Percentiles rank a stretch among this genome's conserved stretches.
Evolutionary conservation across 2,797 vertebrate species (phyloP).

Genomic region (Acrocephalus scirpaceus): DNA sequence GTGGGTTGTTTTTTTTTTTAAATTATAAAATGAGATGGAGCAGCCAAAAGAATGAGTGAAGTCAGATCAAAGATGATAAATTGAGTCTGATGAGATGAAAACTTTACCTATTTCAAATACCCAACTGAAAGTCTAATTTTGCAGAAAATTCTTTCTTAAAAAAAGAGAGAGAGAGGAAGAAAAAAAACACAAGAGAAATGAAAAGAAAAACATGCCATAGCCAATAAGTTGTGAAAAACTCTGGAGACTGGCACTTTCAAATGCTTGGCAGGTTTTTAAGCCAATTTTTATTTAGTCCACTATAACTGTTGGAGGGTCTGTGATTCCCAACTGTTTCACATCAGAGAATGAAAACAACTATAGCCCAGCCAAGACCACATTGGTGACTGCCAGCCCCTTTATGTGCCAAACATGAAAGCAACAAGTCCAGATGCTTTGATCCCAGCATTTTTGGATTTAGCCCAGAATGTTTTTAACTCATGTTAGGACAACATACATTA

Average conservation of each 20-base stretch:
- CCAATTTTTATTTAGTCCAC: constrained; percentile 85
- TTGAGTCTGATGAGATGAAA: constrained; percentile 55
- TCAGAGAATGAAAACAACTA: constrained; percentile 85
- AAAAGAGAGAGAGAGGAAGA: not conserved
- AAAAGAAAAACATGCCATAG: constrained; percentile 74
- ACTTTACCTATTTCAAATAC: constrained; percentile 70
- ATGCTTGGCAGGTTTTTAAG: constrained; percentile 83
- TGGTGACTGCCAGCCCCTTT: constrained; percentile 84
- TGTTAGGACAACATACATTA: constrained; percentile 86
- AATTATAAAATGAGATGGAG: constrained; percentile 41
- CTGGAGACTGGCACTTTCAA: constrained; percentile 81
- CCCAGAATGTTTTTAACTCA: constrained; percentile 80
- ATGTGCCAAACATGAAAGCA: constrained; percentile 87
- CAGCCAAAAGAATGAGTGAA: constrained; percentile 60
- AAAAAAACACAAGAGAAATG: constrained; percentile 28
- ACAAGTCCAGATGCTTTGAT: constrained; percentile 85
- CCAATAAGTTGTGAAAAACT: constrained; percentile 81
- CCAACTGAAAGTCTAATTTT: constrained; percentile 50
- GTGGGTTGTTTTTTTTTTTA: not conserved
- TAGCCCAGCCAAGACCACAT: constrained; percentile 84
- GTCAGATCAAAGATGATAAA: constrained; percentile 69
- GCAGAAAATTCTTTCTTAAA: constrained; percentile 61
- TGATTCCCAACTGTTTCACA: constrained; percentile 87
- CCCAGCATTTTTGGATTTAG: constrained; percentile 82
- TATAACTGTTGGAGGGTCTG: constrained; percentile 81